These are phyloP conservation scores for Pterostichus madidus DNA, from an alignment of 2,888 invertebrate genomes.

Conservation along the genomic window DNA sequence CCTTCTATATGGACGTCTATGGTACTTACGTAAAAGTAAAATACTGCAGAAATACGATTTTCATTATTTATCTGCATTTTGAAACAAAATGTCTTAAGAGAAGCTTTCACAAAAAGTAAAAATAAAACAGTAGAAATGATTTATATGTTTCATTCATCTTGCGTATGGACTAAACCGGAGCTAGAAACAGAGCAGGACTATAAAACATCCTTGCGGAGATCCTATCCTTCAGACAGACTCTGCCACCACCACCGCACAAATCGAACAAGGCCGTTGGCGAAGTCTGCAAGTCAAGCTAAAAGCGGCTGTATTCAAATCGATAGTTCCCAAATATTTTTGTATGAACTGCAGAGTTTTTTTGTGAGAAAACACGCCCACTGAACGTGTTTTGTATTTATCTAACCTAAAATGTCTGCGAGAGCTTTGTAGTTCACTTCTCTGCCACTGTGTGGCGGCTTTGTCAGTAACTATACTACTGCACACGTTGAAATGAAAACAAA, in stretches of 20 bases:
- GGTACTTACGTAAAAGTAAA: no score
- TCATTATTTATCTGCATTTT: conserved; percentile 30
- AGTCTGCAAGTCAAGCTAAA: conserved; percentile 24
- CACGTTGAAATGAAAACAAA: conserved; percentile 19
- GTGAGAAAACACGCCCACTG: conserved; percentile 16
- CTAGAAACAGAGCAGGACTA: conserved; percentile 14
- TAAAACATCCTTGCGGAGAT: conserved; percentile 39
- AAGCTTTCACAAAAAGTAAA: background rate
- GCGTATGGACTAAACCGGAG: conserved; percentile 23
- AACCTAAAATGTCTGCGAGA: conserved; percentile 13
- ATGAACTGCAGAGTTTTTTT: conserved; percentile 44
- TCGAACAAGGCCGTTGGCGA: conserved; percentile 22
- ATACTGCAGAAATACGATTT: background rate
- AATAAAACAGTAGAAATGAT: conserved; percentile 38
- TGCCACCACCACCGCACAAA: background rate
- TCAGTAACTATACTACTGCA: background rate
- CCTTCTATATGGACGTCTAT: no score
- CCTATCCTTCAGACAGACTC: conserved; percentile 30
- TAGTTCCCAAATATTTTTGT: conserved; percentile 51
- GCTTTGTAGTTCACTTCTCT: conserved; percentile 19
- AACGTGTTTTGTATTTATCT: conserved; percentile 38
- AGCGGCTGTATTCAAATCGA: conserved; percentile 50
- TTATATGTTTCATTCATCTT: conserved; percentile 49
- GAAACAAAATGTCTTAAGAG: background rate
- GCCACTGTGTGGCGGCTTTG: conserved; percentile 16